Base-by-base conservation (phyloP, 1,140 invertebrate species). In the Diabrotica virgifera region DNA sequence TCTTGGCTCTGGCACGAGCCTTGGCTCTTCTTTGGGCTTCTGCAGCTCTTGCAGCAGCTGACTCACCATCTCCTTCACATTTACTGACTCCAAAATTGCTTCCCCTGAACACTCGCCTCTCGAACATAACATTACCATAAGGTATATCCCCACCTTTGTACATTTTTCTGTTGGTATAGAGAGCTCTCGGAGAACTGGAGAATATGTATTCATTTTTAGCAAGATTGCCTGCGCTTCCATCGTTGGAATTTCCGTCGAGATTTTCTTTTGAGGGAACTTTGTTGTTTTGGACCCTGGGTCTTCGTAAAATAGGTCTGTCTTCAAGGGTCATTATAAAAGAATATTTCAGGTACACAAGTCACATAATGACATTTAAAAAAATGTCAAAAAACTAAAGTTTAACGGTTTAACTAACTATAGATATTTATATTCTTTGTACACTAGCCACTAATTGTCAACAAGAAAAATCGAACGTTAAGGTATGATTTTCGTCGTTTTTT, bases 51-150 rank as follows among this genome's bases (percentile, higher is more conserved):
- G 83, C 81, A 5, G 84, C 83, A 60, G 82, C 82, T 55, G 84
- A 84, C 74, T 86, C 86, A 8, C 81, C 82, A 70, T 86, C 85
- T 57, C 84, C 83, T 83, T 87, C 75, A 36, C 37, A 54, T 11
- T 38, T 10, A n/a, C 13, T 46, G 0, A 54, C 61, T 2, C 64
- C 60, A 50, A 70, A 70, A 38, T 90, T 93, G 76, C 88, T 92
- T 67, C 92, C 93, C 70, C 92, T 85, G 65, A 91, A 86, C 64
- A 95, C 87, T 66, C 92, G 83, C 73, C 86, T 86, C 77, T 95
- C 93, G 79, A 88, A 91, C 91, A 94, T 95, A 71, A 95, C 85
- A 82, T 95, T 92, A 64, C 85, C 82, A 77, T 88, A 88, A 9
- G 84, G 82, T 6, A 57, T 37, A n/a, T 59, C 69, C 70, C 69